phyloP scores from a whole-genome alignment of 2,888 invertebrate genomes.

The Halictus ligatus region DNA sequence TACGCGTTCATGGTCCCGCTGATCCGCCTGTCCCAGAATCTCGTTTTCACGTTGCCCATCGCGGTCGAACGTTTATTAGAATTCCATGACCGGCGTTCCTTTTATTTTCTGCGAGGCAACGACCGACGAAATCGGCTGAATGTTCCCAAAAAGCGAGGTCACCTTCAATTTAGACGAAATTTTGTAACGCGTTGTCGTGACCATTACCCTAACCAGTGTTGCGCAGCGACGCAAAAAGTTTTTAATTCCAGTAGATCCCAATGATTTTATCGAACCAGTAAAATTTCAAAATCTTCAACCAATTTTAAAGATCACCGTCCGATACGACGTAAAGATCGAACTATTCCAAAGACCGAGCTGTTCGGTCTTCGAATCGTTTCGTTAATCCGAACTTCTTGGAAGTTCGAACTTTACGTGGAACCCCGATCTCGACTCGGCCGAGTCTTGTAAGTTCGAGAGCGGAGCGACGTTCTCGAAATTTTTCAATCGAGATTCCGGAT shows the following conservation, averaged over 20 bases:
- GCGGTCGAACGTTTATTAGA: constrained; percentile 48
- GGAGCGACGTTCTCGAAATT: not conserved
- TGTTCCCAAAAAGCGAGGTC: not conserved
- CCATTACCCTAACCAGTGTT: too few species aligned
- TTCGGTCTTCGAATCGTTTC: not conserved
- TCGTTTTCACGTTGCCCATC: constrained; percentile 33
- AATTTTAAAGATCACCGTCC: too few species aligned
- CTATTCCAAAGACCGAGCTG: not conserved
- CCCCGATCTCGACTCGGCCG: not conserved
- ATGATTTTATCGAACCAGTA: not conserved
- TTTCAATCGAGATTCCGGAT: constrained; percentile 10
- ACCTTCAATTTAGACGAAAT: not conserved
- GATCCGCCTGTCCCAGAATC: constrained; percentile 18
- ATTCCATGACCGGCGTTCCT: constrained; percentile 32
- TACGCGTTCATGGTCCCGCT: constrained; percentile 20
- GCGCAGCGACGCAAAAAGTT: too few species aligned
- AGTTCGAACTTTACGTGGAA: not conserved
- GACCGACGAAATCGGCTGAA: not conserved
- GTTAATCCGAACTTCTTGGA: not conserved
- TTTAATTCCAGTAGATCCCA: not conserved
- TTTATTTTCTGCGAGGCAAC: constrained; percentile 24
- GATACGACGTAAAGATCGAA: not conserved
- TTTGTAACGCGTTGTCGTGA: not conserved
- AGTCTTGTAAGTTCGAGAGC: not conserved
- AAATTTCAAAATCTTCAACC: not conserved